Evolutionary conservation across 2,797 vertebrate genomes (phyloP), one percentile per base, ranked within the genome.

Genomic region (Pelodytes ibericus): DNA sequence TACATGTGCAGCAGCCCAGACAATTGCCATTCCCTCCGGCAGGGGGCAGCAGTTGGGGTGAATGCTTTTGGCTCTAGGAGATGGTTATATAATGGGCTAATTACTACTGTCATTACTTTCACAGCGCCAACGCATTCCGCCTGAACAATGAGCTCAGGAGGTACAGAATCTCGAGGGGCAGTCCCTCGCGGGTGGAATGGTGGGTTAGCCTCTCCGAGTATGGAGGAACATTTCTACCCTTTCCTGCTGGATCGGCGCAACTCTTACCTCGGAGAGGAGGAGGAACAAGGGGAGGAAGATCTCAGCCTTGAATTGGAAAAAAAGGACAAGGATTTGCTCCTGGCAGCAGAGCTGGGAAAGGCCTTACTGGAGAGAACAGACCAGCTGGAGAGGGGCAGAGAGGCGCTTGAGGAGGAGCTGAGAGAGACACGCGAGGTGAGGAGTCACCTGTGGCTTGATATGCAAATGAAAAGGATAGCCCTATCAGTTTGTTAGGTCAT

Each of bases 291-390:
- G 16, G 77, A 81, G 0, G 83, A 83, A 11, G 86, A 89, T 72
- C 72, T 87, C 66, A 77, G 69, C 20, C 63, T 86, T 61, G 82
- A 82, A 39, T 82, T 90, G 67, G 85, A 87, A 72, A 84, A 84
- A 53, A 87, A 86, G 71, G 86, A 89, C 59, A 86, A 90, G 25
- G 88, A 90, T 65, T 44, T 90, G 62, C 77, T 89, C 4, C 39
- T 90, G 80, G 88, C 88, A 0, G 88, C 88, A 0, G 88, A 87
- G 30, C 81, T 90, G 0, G 88, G 88, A 31, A 90, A 90, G 77
- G 88, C 88, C 79, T 86, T 90, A 0, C 82, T 90, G 80, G 87
- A 90, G 9, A 82, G 81, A 15, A 89, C 88, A 0, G 87, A 90
- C 74, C 85, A 88, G 47, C 83, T 89, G 71, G 74, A 80, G 39